Base-by-base conservation (phyloP, 2,888 invertebrate species). In the Apamea sordens region DNA sequence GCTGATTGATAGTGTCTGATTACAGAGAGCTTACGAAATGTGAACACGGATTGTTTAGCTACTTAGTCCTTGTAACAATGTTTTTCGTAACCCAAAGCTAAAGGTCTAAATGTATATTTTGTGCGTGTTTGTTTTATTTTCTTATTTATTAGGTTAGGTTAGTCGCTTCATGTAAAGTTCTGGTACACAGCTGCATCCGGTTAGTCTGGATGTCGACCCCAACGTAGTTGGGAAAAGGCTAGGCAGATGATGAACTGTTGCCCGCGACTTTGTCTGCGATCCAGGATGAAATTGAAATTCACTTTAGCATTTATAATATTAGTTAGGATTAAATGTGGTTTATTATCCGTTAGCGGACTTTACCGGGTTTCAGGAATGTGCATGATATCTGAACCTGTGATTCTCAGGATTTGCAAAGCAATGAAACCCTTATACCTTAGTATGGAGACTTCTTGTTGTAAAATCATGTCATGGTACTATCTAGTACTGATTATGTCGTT, bases 1-100 rank as follows among this genome's bases (percentile, higher is more conserved):
- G 32, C 61, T 83, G 86, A 86, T 86, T 86, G 83, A 86, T 86
- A 69, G 78, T 65, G 36, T 56, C 71, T 87, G 85, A 87, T 84
- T 72, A 75, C 68, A 64, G 56, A 61, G 56, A 21, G 2, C 61
- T 85, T 84, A 80, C 68, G 88, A 85, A 84, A 87, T 79, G 24
- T 77, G 63, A 70, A 65, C 68, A 85, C 32, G 50, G 44, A 80
- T 84, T 85, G 81, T 80, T 85, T 80, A 50, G 63, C 36, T 85
- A 32, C 10, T 18, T 50, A 36, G 41, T 64, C 13, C 21, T 32
- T 79, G 24, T n/a, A 44, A n/a, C 24, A n/a, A 64, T 64, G 28
- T 36, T 83, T 76, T 24, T 53, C 11, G 13, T 21, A 28, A 80
- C 7, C 18, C 28, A 21, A 18, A 50, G 28, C 28, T 13, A 32